phyloP scores from a whole-genome alignment of 1,140 invertebrate species.

The Monomorium pharaonis region DNA sequence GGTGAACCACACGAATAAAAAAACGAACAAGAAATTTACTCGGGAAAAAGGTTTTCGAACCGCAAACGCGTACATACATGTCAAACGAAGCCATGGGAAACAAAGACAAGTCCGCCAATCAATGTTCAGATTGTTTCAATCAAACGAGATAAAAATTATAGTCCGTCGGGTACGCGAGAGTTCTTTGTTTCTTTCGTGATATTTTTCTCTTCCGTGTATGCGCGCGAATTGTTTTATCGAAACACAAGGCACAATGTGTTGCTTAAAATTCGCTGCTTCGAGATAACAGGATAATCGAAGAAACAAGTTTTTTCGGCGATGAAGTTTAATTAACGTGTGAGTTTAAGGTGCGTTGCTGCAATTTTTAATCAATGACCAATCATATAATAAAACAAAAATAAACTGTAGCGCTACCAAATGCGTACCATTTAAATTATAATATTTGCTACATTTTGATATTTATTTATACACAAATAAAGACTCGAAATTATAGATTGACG shows the following conservation, averaged over 20 bases:
- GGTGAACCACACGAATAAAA: constrained; percentile 4
- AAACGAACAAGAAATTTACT: constrained; percentile 1
- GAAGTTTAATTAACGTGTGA: constrained; percentile 10
- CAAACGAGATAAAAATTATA: constrained; percentile 45
- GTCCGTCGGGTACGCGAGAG: neutral
- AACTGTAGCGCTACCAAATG: too few relatives aligned
- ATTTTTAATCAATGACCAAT: neutral
- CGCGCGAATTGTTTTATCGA: constrained; percentile 55
- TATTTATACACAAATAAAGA: too few relatives aligned
- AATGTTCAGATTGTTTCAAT: constrained; percentile 6
- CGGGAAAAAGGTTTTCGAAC: neutral
- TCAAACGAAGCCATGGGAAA: constrained; percentile 16
- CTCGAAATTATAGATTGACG: too few relatives aligned
- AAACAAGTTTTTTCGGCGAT: neutral
- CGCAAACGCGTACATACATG: neutral
- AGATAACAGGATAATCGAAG: constrained; percentile 3
- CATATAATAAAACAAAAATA: neutral
- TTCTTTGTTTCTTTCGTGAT: constrained; percentile 23
- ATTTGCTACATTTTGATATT: too few relatives aligned
- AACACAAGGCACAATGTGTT: neutral
- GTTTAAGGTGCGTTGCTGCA: too few relatives aligned
- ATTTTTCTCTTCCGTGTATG: constrained; percentile 6
- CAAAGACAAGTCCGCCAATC: constrained; percentile 40
- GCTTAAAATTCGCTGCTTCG: constrained; percentile 66
- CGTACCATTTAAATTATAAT: too few relatives aligned